Evolutionary conservation across 2,797 vertebrate genomes (phyloP), one percentile per base, ranked within the genome.

Genomic region (Sitta carolinensis): DNA sequence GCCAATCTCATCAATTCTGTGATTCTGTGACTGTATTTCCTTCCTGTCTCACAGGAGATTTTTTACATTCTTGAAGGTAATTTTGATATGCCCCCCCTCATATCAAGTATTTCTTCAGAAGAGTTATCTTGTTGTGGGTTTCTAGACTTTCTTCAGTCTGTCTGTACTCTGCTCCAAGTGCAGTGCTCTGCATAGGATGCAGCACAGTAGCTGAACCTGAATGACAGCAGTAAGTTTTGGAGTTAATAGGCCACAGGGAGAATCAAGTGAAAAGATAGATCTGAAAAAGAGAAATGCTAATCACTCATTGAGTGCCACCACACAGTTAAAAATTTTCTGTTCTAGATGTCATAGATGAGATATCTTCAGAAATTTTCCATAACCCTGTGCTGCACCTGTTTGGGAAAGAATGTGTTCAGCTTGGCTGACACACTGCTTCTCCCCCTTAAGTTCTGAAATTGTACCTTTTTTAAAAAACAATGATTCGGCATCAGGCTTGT

Each of bases 91-190:
- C 8, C 1, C 5, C 5, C 16, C 7, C 21, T 47, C 38, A 42
- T 14, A 36, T 58, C 32, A 74, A 34, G 43, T 54, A 20, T 68
- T 78, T 81, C 48, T 63, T 84, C 25, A 32, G 51, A 92, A 75
- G 30, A 51, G 2, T 5, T 42, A 21, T 22, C 32, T 81, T 1
- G 0, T 2, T 29, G 40, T 0, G 2, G 38, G 8, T 13, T 68
- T 26, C 78, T 55, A 43, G 30, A 69, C 19, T 3, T 50, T 64
- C 52, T 84, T 76, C 54, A 47, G 34, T 51, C 34, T 27, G 22
- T 36, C 32, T 50, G 5, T 64, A 58, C 16, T 50, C 30, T 54
- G 48, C 25, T 73, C 40, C 38, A 68, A 82, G 43, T 5, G 47
- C 63, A 32, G 27, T 17, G 27, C 2, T 21, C 20, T 17, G 13